Base-by-base conservation (phyloP, 2,113 vertebrate genomes). In the Brienomyrus brachyistius region DNA sequence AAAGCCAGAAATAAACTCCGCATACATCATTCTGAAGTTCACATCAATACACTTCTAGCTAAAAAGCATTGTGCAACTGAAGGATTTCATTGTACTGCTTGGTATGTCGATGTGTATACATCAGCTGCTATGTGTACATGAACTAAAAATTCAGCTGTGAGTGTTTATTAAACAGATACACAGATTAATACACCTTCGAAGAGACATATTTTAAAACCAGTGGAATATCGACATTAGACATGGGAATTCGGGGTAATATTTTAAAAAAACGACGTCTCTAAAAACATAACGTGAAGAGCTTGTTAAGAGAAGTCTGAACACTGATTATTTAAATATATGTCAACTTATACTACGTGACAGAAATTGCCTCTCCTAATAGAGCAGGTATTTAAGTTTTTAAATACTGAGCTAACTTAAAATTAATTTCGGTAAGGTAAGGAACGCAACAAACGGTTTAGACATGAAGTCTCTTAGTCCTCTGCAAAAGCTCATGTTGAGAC, bases 21-120 rank as follows among this genome's bases (percentile, higher is more conserved):
- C 74, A 80, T 80, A 27, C 50, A 31, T 86, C 85, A 80, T 80
- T 80, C 35, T 80, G 74, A 80, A 80, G 74, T 86, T 31, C 85
- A 6, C 87, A 62, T 43, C 40, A 88, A 85, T 40, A 66, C n/a
- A 66, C 35, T 54, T 40, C 40, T 15, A 66, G 87, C 56, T 66
- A 80, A 80, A 80, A 43, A 80, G 74, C 74, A 19, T 80, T 40
- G 74, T 40, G 74, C 74, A 43, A 43, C 40, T 80, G 15, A 80
- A 43, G 17, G 74, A 35, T 43, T 43, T 80, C 74, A 43, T 80
- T 80, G 74, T 43, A 43, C 35, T 43, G 74, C 2, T 35, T 19
- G 74, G 31, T 43, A 80, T 80, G 74, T 80, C 74, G 40, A 40
- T 80, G 35, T 80, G 17, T 80, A 80, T 80, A 80, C 74, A 80